Conservation (phyloP, 2,113 vertebrate species). For the Apaloderma vittatum region DNA sequence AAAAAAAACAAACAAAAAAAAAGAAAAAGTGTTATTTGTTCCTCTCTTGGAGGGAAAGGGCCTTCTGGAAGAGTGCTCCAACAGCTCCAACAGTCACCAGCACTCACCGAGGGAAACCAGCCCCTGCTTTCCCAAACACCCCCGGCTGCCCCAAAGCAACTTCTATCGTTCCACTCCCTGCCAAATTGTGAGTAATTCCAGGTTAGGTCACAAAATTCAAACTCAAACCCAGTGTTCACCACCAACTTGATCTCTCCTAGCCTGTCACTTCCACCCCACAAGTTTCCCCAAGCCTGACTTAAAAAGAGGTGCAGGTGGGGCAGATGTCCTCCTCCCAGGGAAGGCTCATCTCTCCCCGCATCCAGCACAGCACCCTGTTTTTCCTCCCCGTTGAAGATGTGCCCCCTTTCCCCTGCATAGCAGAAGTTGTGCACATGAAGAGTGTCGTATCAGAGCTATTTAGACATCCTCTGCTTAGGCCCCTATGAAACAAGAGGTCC, state of each 20-base stretch:
- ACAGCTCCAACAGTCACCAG: too few relatives aligned
- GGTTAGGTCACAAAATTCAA: neutral
- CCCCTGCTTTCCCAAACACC: too few relatives aligned
- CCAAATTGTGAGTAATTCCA: accelerated
- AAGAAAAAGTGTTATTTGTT: too few relatives aligned
- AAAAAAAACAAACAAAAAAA: too few relatives aligned
- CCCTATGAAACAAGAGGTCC: neutral
- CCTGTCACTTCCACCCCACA: neutral
- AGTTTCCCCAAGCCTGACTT: neutral
- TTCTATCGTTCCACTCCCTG: neutral
- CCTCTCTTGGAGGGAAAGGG: too few relatives aligned
- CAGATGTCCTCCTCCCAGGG: neutral
- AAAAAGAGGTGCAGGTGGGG: accelerated
- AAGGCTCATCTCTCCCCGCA: neutral
- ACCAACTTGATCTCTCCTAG: accelerated
- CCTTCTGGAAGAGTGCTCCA: too few relatives aligned
- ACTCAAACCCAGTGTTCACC: neutral
- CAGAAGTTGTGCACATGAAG: neutral
- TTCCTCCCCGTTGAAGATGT: neutral
- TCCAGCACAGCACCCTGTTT: neutral
- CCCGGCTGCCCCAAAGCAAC: neutral
- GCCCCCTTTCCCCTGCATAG: neutral
- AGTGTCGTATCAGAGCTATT: neutral
- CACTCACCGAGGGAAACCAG: too few relatives aligned
- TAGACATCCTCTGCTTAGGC: neutral